Evolutionary conservation across 1,140 invertebrate species (phyloP), one percentile per base, ranked within the genome.

Genomic region (Atta cephalotes): DNA sequence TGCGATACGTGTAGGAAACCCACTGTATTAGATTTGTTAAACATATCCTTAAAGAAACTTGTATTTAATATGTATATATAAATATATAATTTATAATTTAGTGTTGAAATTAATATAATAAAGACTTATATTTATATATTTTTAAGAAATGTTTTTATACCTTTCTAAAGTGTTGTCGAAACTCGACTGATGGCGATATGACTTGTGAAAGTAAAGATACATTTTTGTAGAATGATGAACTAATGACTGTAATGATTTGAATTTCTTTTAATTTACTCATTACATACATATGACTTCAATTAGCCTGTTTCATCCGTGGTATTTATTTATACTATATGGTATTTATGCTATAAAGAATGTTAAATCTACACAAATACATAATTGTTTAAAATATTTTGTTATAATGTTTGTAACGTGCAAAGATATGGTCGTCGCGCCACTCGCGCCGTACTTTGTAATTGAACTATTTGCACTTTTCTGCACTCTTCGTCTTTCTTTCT

Each of bases 1-100:
- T 95, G 92, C 65, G 95, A 95, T 16, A 95, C 93, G n/a, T 96
- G 93, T 18, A 95, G 93, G 56, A 96, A 96, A 45, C 95, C 95
- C 3, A 89, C n/a, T 51, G 94, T 94, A 79, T 96, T 96, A 5
- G 95, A 93, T 80, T 95, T 95, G 2, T 96, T 87, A 70, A 96
- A 96, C 95, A 96, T 96, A 78, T 93, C 94, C 93, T 95, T 87
- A 39, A 80, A 85, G 89, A 71, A 21, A 70, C 2, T 65, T n/a
- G 1, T 4, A 39, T 56, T 35, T 7, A 6, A 35, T 35, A 35
- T 35, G 6, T 35, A 35, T 53, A 56, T 45, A 45, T 45, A 45
- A 9, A 45, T 45, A 10, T 45, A 62, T 51, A 18, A 56, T 63
- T 65, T 35, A n/a, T 5, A 28, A 66, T 3, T 60, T 74, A 10